Base-by-base conservation (phyloP, 2,113 vertebrate species). In the Podarcis raffonei region DNA sequence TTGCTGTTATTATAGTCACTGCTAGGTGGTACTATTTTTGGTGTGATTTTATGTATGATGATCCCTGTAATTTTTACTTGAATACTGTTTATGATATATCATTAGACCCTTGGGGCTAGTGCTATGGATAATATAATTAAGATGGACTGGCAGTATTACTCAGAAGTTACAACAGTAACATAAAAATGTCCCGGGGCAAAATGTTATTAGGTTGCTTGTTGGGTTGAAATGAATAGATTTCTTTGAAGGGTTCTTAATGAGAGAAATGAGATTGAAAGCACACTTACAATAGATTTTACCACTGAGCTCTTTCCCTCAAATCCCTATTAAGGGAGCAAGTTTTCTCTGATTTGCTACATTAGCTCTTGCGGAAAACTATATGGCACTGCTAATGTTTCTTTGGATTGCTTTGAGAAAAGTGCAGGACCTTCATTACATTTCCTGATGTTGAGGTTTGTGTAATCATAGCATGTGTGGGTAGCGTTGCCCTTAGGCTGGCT, bases 201-300 rank as follows among this genome's bases (percentile, higher is more conserved):
- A 15, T 66, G 16, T 39, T 66, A 76, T 42, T 9, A 11, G 32
- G 25, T 68, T 68, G 81, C 62, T 66, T 68, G 15, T 65, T 25
- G 23, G 27, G 62, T 39, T 39, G 62, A 68, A 83, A 83, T 42
- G 20, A 37, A 76, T 37, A 37, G 13, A 22, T 76, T 76, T 75
- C 16, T 76, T 39, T 76, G 23, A 78, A 35, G 0, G 1, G 27
- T 66, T 68, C 84, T 1, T 23, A 74, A 84, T 2, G 59, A 27
- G 3, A n/a, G 3, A 91, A 89, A n/a, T 22, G 86, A 76, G 89
- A 37, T 48, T 39, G 69, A 92, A 91, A 88, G 37, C 69, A 30
- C 62, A 76, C 20, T 30, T 27, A 5, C 25, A 18, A 23, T 57
- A 53, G 48, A 53, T 53, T 53, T 11, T 53, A 53, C 48, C 9